Percentiles rank a stretch among this genome's conserved stretches.
Conservation (phyloP, 2,797 vertebrate species). For the Myiotriccus ornatus region DNA sequence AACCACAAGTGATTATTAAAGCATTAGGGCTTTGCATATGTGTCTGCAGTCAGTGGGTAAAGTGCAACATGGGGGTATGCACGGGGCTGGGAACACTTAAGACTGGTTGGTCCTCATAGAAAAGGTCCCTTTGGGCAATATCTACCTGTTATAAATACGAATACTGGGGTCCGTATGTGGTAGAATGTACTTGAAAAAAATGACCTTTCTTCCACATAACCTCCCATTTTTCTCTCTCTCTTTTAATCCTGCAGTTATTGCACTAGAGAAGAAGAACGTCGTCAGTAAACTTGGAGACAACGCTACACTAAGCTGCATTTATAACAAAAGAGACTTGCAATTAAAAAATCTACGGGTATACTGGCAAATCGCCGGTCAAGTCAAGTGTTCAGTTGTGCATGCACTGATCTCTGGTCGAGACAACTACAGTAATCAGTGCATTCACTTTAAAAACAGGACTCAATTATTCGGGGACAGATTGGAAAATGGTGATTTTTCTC, state of each 20-base stretch:
- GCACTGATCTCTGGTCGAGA: slow-evolving; percentile 26
- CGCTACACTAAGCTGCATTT: slow-evolving; percentile 36
- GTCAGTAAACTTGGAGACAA: slow-evolving; percentile 57
- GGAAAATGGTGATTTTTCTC: slow-evolving; percentile 62
- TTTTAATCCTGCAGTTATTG: slow-evolving; percentile 17
- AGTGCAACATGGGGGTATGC: background rate
- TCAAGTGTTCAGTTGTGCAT: slow-evolving; percentile 12
- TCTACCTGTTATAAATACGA: background rate
- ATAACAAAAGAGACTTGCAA: background rate
- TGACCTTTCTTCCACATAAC: background rate
- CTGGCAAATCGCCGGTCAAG: slow-evolving; percentile 67
- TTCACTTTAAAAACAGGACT: slow-evolving; percentile 63
- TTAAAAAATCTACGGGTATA: slow-evolving; percentile 38
- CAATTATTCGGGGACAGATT: slow-evolving; percentile 20
- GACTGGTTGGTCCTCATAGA: background rate
- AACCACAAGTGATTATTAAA: background rate
- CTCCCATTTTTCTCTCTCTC: background rate
- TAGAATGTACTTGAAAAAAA: background rate
- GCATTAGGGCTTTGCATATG: background rate
- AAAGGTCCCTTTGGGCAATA: background rate
- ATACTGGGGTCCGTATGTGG: background rate
- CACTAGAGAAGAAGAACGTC: background rate
- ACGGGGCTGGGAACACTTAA: background rate
- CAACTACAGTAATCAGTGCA: background rate
- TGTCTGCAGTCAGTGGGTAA: background rate